Conservation (phyloP, 2,888 invertebrate genomes). For the Scaptomyza cyrtandrae region DNA sequence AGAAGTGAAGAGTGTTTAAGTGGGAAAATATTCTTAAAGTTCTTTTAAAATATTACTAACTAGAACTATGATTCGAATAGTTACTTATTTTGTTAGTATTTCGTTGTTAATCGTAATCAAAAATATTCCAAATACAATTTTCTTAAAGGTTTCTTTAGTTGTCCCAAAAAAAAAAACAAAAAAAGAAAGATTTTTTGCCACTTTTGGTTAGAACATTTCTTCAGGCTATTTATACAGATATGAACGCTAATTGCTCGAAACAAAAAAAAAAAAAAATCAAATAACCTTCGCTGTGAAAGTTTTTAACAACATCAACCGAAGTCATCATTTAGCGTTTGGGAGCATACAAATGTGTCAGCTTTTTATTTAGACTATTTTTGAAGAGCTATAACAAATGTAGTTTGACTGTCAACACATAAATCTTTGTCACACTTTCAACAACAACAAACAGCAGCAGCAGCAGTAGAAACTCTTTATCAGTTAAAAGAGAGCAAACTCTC, state of each 20-base stretch:
- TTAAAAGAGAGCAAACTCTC: not conserved
- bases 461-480: conserved; percentile 29
- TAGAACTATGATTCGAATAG: no score
- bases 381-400: conserved; percentile 55
- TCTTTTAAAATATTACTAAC: no score
- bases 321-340: conserved; percentile 14
- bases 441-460: not conserved
- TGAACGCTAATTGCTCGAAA: conserved; percentile 54
- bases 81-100: no score
- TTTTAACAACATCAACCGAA: conserved; percentile 11
- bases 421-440: conserved; percentile 27
- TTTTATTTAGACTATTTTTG: conserved; percentile 40
- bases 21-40: no score
- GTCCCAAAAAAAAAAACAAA: not conserved
- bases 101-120: no score
- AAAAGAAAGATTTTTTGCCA: conserved; percentile 6
- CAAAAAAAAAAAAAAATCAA: conserved; percentile 8
- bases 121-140: no score
- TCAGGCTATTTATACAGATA: not conserved
- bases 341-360: conserved; percentile 52
- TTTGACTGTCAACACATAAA: conserved; percentile 70
- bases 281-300: conserved; percentile 67
- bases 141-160: not conserved
- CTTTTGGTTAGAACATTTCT: conserved; percentile 47
- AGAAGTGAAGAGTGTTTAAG: no score